Evolutionary conservation across 2,888 invertebrate species (phyloP).

Genomic region (Amphipoea lucens): DNA sequence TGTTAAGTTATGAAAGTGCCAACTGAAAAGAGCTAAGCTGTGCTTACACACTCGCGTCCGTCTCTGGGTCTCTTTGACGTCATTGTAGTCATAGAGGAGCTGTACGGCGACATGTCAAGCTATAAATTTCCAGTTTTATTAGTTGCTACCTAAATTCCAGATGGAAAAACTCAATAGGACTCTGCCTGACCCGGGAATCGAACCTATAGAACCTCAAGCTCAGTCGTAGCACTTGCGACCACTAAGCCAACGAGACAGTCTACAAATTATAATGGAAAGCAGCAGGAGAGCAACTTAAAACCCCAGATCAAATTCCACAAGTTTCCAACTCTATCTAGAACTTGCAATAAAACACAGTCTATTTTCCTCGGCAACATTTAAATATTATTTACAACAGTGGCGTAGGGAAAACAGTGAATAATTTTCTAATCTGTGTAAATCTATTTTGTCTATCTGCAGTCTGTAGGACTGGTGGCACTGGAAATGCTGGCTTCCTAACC

Average conservation of each 20-base stretch:
- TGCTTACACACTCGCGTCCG: not conserved
- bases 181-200: not conserved
- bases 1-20: not conserved
- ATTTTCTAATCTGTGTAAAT: slow-evolving; percentile 70
- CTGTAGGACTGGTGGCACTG: slow-evolving; percentile 55
- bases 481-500: slow-evolving; percentile 59
- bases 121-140: not conserved
- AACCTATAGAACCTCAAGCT: not conserved
- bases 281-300: slow-evolving; percentile 11
- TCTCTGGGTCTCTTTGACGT: not conserved
- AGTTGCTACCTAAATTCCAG: not conserved
- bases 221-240: not conserved
- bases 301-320: slow-evolving; percentile 43
- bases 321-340: slow-evolving; percentile 50
- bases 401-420: slow-evolving; percentile 65
- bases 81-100: not conserved
- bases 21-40: not conserved
- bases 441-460: slow-evolving; percentile 34
- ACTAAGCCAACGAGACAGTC: not conserved
- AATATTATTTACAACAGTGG: slow-evolving; percentile 63
- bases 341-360: slow-evolving; percentile 47
- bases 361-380: slow-evolving; percentile 54
- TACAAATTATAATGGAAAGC: not conserved
- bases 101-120: not conserved
- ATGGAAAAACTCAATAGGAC: not conserved